These are phyloP conservation scores for Mylabris sibirica DNA, from an alignment of 2,888 invertebrate genomes.

Conservation along the genomic window DNA sequence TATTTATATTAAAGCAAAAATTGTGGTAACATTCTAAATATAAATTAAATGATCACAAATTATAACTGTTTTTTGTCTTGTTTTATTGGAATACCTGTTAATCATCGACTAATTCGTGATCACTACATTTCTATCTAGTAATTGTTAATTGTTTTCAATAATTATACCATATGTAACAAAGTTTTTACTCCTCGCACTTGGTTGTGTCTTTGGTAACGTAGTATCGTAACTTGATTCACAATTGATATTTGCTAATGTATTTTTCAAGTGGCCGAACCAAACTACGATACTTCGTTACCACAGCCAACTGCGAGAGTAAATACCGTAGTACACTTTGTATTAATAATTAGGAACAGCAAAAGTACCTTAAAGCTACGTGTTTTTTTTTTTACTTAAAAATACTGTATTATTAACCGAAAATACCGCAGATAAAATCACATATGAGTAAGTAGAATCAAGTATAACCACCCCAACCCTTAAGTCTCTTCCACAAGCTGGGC, in stretches of 20 bases:
- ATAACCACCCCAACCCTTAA: constrained; percentile 57
- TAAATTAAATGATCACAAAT: constrained; percentile 8
- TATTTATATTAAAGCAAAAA: constrained; percentile 9
- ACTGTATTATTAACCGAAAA: constrained; percentile 3
- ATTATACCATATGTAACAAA: too few relatives aligned
- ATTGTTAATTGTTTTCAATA: neutral
- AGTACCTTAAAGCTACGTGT: neutral
- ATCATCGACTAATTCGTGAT: neutral
- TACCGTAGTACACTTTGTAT: too few relatives aligned
- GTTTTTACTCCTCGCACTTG: too few relatives aligned
- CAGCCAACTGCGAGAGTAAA: too few relatives aligned
- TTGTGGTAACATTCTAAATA: constrained; percentile 9
- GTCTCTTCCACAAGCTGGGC: constrained; percentile 60
- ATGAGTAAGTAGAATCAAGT: neutral
- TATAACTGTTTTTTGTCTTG: neutral
- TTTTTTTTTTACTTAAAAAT: neutral
- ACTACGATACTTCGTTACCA: too few relatives aligned
- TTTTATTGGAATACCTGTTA: neutral
- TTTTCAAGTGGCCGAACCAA: too few relatives aligned
- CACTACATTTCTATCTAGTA: neutral
- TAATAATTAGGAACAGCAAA: constrained; percentile 9
- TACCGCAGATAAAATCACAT: neutral
- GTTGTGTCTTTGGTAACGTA: too few relatives aligned
- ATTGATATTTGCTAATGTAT: too few relatives aligned
- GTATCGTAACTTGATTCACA: too few relatives aligned